phyloP scores from a whole-genome alignment of 2,113 vertebrate species.

The Eulacestoma nigropectus region DNA sequence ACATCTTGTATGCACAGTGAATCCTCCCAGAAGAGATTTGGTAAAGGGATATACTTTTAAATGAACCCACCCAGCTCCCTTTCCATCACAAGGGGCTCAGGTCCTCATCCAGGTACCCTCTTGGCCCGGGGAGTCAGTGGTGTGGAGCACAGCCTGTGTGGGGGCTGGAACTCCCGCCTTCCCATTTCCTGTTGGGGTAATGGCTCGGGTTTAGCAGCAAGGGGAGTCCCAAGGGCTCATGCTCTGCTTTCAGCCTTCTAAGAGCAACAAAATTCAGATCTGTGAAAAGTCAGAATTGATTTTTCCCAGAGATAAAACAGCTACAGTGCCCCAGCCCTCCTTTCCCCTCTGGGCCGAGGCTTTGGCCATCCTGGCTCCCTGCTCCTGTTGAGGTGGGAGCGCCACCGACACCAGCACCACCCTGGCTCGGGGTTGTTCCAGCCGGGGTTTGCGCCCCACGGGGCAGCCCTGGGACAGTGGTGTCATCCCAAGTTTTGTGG shows the following conservation, averaged over 20 bases:
- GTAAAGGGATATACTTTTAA: constrained; percentile 19
- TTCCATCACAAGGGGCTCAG: rapidly evolving
- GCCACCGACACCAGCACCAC: rapidly evolving
- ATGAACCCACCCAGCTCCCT: neutral
- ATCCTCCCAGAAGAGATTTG: neutral
- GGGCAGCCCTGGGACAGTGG: neutral
- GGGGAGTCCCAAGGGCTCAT: rapidly evolving
- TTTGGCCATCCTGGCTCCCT: neutral
- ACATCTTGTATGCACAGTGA: neutral
- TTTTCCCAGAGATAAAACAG: neutral
- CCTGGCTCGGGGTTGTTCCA: rapidly evolving
- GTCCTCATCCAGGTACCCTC: neutral
- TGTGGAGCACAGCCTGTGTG: neutral
- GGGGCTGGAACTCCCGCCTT: neutral
- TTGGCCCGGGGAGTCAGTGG: neutral
- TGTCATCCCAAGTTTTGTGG: neutral
- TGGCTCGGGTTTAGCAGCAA: neutral
- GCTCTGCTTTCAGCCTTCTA: neutral
- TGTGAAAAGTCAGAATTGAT: neutral
- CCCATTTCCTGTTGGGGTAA: rapidly evolving
- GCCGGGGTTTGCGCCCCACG: rapidly evolving
- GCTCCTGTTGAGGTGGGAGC: neutral
- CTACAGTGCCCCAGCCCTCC: neutral
- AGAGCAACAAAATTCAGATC: neutral
- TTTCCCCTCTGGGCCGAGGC: rapidly evolving